Conservation (phyloP, 2,113 vertebrate species). For the Macheiramphus alcinus region DNA sequence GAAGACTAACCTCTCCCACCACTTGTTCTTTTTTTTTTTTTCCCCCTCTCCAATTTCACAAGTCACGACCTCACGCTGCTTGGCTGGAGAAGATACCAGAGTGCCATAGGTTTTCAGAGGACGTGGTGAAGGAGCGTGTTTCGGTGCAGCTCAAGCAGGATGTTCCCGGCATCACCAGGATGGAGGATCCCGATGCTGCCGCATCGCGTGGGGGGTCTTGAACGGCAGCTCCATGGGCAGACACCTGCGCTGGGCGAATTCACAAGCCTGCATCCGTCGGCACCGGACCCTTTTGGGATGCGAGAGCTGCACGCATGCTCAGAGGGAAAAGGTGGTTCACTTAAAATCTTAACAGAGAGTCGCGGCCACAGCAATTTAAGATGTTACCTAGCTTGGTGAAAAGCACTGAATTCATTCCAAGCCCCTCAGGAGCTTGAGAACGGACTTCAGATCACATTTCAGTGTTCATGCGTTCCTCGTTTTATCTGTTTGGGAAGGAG, state of each 20-base stretch:
- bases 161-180: not conserved
- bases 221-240: not conserved
- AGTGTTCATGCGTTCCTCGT: fast-evolving
- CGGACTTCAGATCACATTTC: not conserved
- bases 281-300: not conserved
- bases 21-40: too few species aligned
- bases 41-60: not conserved
- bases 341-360: not conserved
- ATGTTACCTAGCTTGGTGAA: not conserved
- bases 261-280: not conserved
- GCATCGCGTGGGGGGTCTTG: not conserved
- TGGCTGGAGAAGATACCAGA: too few species aligned
- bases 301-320: not conserved
- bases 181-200: not conserved
- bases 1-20: not conserved
- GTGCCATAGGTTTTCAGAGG: not conserved
- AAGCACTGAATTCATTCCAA: not conserved
- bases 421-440: not conserved
- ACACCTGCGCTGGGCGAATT: not conserved
- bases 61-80: not conserved
- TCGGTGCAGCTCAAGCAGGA: not conserved
- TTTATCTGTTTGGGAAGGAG: not conserved
- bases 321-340: not conserved
- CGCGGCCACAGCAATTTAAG: not conserved
- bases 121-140: not conserved